Evolutionary conservation across 2,113 vertebrate species (phyloP), one percentile per base, ranked within the genome.

Genomic region (Micromys minutus): DNA sequence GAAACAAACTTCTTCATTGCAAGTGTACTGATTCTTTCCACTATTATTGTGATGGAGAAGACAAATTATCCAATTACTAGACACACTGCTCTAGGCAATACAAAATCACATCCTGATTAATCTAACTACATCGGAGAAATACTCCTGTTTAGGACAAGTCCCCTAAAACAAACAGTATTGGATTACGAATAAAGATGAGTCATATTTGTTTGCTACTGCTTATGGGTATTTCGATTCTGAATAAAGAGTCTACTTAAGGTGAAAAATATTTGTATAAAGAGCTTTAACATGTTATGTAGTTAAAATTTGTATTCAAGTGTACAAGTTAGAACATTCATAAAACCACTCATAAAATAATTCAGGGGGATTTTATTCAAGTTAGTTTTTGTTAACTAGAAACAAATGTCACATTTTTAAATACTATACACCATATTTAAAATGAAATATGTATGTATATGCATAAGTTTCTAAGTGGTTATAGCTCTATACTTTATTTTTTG

Each of bases 21-120:
- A 97, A 93, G 86, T 47, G 3, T 97, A 76, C 96, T 98, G 97
- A 97, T 98, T 98, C 95, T 93, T 16, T 97, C 95, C 71, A 79
- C 90, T 97, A 83, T 97, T 95, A 95, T 92, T 98, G 95, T 97
- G 94, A 96, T 98, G 97, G 89, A 83, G 93, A 98, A 98, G 98
- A 98, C 93, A 97, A 98, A 98, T 98, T 98, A 97, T 95, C 96
- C 97, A 98, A 97, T 98, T 98, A 98, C 97, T 96, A 96, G 96
- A 94, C 95, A 91, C 93, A 94, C 63, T 79, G 96, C 98, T 98
- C 59, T 47, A 97, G 97, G 97, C 98, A 95, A 95, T 97, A 96
- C 86, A 91, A 94, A 98, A 92, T 96, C 98, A 97, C 94, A 93
- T 97, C 88, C 96, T 98, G 96, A 98, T 98, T 98, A 98, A 98